Conservation (phyloP, 2,888 invertebrate species). For the Agriopis aurantiaria region DNA sequence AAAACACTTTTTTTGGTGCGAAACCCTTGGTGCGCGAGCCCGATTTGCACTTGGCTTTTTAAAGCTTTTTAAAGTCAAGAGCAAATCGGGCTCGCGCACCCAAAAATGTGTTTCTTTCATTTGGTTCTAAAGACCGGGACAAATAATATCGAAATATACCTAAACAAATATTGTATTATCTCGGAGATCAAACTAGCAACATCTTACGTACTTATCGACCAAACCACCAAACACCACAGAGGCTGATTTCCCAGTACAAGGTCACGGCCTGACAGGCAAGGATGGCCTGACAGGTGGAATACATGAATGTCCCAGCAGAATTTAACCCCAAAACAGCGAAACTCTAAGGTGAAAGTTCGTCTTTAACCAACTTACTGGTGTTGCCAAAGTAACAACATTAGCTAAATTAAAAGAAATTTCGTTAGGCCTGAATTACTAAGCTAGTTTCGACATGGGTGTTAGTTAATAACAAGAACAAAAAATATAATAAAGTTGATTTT, state of each 20-base stretch:
- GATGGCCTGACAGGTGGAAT: conserved; percentile 16
- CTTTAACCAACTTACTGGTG: conserved; percentile 11
- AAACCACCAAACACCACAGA: neutral
- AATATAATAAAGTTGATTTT: too few relatives aligned
- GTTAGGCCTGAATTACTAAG: conserved; percentile 62
- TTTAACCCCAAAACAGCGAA: conserved; percentile 44
- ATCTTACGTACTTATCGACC: neutral
- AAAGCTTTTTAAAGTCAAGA: too few relatives aligned
- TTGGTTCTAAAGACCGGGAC: too few relatives aligned
- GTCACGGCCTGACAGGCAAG: too few relatives aligned
- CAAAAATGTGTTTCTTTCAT: too few relatives aligned
- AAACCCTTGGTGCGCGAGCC: too few relatives aligned
- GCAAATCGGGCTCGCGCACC: too few relatives aligned
- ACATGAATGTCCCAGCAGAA: conserved; percentile 12
- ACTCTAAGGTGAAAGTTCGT: conserved; percentile 41
- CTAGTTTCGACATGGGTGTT: conserved; percentile 31
- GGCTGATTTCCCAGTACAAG: neutral
- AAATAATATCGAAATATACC: too few relatives aligned
- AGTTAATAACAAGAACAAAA: neutral
- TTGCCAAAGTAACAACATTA: conserved; percentile 53
- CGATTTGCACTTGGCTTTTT: too few relatives aligned
- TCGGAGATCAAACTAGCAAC: neutral
- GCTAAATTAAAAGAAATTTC: conserved; percentile 69
- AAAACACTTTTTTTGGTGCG: too few relatives aligned
- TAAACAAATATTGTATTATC: neutral